Evolutionary conservation across 2,113 vertebrate genomes (phyloP).

Genomic region (Seriola quinqueradiata): DNA sequence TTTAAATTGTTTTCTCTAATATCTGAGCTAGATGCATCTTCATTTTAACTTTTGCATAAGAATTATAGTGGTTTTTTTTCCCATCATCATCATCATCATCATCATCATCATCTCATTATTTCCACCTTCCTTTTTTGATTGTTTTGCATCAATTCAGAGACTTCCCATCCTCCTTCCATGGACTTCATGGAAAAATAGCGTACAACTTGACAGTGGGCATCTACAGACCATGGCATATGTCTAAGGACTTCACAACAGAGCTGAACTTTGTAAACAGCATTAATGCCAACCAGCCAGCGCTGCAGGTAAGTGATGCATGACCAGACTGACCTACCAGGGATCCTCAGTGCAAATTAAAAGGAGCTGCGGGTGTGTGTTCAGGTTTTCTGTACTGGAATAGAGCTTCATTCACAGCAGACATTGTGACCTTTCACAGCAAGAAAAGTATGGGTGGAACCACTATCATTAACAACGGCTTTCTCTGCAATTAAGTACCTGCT

Average conservation of each 20-base stretch:
- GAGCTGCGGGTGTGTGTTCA: background rate
- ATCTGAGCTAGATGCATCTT: background rate
- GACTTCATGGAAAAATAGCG: constrained; percentile 4
- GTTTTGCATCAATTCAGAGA: constrained; percentile 52
- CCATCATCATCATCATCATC: background rate
- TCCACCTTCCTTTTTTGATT: background rate
- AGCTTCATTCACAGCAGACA: too few relatives aligned
- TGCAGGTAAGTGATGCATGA: constrained; percentile 56
- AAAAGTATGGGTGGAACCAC: too few relatives aligned
- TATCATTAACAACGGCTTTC: too few relatives aligned
- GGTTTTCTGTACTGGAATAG: too few relatives aligned
- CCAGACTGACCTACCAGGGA: background rate
- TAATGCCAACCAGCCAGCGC: constrained; percentile 49
- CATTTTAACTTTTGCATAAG: background rate
- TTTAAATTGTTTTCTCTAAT: background rate
- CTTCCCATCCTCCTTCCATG: constrained; percentile 70
- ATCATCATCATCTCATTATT: background rate
- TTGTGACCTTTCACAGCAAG: too few relatives aligned
- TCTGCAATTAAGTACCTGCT: too few relatives aligned
- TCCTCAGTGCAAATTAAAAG: background rate
- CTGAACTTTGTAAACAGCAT: constrained; percentile 58
- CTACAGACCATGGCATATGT: constrained; percentile 66
- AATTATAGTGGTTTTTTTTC: background rate
- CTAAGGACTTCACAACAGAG: constrained; percentile 66
- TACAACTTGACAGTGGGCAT: constrained; percentile 70